Evolutionary conservation across 2,888 invertebrate genomes (phyloP).

Genomic region (Sussaba pulchella): DNA sequence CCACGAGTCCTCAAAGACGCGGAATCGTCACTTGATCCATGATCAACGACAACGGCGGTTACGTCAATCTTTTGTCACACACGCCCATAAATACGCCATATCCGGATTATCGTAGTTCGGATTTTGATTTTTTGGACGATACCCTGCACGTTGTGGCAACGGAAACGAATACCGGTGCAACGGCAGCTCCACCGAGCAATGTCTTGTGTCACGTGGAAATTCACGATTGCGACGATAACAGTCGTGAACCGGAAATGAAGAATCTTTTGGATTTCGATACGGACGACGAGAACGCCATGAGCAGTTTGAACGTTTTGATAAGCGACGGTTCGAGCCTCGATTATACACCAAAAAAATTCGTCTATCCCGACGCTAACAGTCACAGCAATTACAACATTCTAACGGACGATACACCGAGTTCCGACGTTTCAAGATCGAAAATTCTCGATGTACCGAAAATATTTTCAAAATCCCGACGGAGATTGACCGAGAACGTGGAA

Average conservation of each 20-base stretch:
- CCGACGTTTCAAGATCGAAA: constrained; percentile 48
- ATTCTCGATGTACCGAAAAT: constrained; percentile 67
- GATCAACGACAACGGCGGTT: constrained; percentile 72
- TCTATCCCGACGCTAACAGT: constrained; percentile 71
- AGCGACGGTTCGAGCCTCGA: constrained; percentile 63
- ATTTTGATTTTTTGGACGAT: constrained; percentile 74
- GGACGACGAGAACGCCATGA: constrained; percentile 68
- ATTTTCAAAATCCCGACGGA: constrained; percentile 71
- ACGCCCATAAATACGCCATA: constrained; percentile 78
- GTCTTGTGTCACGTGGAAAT: constrained; percentile 47
- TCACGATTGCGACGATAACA: constrained; percentile 56
- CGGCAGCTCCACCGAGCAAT: neutral
- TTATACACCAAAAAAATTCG: constrained; percentile 64
- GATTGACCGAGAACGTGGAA: constrained; percentile 63
- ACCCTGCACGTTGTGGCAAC: constrained; percentile 15
- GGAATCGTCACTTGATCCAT: constrained; percentile 76
- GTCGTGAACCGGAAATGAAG: constrained; percentile 49
- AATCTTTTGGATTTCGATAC: constrained; percentile 69
- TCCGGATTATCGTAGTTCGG: constrained; percentile 73
- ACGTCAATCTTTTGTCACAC: constrained; percentile 76
- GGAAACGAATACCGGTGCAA: neutral
- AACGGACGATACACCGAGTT: constrained; percentile 63
- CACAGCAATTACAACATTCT: constrained; percentile 72
- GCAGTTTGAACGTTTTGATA: constrained; percentile 55
- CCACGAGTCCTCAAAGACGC: neutral